phyloP scores from a whole-genome alignment of 2,113 vertebrate species.

The Gymnocephalus cernua region DNA sequence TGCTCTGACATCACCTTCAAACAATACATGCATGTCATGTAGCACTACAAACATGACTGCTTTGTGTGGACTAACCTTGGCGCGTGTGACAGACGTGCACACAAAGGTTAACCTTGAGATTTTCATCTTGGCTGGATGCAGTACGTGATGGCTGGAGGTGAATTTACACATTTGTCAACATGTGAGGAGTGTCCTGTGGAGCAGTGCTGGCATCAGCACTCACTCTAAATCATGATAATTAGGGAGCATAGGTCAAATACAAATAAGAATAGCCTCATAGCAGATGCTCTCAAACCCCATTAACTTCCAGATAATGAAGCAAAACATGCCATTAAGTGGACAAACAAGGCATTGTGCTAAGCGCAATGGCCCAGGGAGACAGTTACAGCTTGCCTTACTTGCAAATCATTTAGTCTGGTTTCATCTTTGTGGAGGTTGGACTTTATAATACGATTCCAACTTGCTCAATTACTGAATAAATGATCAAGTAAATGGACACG shows the following conservation, averaged over 20 bases:
- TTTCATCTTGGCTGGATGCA: slow-evolving; percentile 8
- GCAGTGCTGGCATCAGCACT: slow-evolving; percentile 14
- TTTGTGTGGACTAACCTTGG: slow-evolving; percentile 34
- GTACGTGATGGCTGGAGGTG: slow-evolving; percentile 9
- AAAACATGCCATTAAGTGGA: slow-evolving; percentile 59
- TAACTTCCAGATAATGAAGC: slow-evolving; percentile 57
- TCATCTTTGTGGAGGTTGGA: slow-evolving; percentile 2
- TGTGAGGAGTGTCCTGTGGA: slow-evolving; percentile 25
- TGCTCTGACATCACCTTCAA: slow-evolving; percentile 8
- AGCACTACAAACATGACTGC: slow-evolving; percentile 26
- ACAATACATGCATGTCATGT: slow-evolving; percentile 30
- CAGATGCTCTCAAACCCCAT: slow-evolving; percentile 28
- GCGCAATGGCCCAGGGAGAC: slow-evolving; percentile 45
- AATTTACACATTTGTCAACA: slow-evolving; percentile 19
- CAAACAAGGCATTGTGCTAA: slow-evolving; percentile 57
- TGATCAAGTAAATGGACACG: neutral
- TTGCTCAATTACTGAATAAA: neutral
- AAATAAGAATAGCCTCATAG: slow-evolving; percentile 39
- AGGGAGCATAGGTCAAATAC: slow-evolving; percentile 44
- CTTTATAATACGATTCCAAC: neutral
- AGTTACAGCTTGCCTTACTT: slow-evolving; percentile 25
- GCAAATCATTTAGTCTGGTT: slow-evolving; percentile 33
- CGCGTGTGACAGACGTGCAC: slow-evolving; percentile 2
- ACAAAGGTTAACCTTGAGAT: neutral
- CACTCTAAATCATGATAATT: slow-evolving; percentile 51